Base-by-base conservation (phyloP, 2,113 vertebrate species). In the Oceanodroma tethys region DNA sequence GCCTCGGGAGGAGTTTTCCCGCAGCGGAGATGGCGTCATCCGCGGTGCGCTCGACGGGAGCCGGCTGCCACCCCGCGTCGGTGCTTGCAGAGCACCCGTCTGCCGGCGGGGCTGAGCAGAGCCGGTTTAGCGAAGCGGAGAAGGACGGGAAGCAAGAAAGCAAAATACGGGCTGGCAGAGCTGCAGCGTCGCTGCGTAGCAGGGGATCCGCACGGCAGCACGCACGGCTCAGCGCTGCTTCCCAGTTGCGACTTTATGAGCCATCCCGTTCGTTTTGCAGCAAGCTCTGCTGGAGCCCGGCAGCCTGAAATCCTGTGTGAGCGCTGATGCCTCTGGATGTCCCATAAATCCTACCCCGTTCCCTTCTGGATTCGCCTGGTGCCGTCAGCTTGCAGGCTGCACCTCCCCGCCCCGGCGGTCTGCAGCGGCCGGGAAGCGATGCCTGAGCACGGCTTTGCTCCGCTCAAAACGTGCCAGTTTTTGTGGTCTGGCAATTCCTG, bases 391-490 rank as follows among this genome's bases (percentile, higher is more conserved):
- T 29, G 20, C 40, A 8, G 11, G 11, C 60, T 32, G 43, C 73
- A 16, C 9, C 52, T 34, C 22, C 25, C 29, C 4, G 4, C 19
- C 5, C 34, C 1, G 0, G 36, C 9, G 3, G 56, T 12, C 45
- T 26, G 18, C 47, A 16, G 38, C 10, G 5, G 26, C 65, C 4
- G 2, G 60, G 60, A 25, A 16, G 42, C 5, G 4, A 6, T 36
- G 32, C 29, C 34, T 1, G n/a, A 22, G 38, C 34, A 4, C 2
- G 5, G 32, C 62, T 75, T 45, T 60, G 45, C 38, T 65, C 58
- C 1, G 1, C 43, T 21, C 13, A 12, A n/a, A n/a, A 63, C 22
- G 6, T 26, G 32, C 55, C 32, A 0, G 11, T 0, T n/a, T n/a
- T 47, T 19, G 40, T 29, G 26, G 47, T 53, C 55, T 43, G 25